Percentiles rank a stretch among this genome's conserved stretches.
These are phyloP conservation scores for Glaucomys volans DNA, from an alignment of 2,113 vertebrate species.

Conservation along the genomic window DNA sequence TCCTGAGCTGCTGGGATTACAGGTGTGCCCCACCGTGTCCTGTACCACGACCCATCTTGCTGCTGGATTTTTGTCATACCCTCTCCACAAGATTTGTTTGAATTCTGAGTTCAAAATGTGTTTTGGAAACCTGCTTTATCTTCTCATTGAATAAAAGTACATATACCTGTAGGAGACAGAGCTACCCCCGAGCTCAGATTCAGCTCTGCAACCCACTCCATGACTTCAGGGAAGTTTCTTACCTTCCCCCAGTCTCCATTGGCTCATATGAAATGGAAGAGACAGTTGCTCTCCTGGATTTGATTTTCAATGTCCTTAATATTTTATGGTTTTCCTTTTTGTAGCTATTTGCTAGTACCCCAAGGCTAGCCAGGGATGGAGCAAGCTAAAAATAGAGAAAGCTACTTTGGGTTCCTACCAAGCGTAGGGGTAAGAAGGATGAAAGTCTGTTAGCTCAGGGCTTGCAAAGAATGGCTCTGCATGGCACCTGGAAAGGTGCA, in stretches of 20 bases:
- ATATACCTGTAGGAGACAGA: not conserved
- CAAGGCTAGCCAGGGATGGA: not conserved
- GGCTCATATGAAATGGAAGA: not conserved
- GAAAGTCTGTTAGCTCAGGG: not conserved
- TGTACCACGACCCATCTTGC: not conserved
- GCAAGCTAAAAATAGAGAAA: constrained; percentile 9
- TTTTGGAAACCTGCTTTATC: constrained; percentile 1
- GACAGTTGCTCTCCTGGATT: not conserved
- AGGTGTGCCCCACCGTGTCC: too few relatives aligned
- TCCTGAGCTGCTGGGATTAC: too few relatives aligned
- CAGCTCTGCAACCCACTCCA: not conserved
- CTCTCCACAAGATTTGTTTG: not conserved
- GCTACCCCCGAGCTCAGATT: not conserved
- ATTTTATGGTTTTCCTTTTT: not conserved
- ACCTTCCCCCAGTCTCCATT: not conserved
- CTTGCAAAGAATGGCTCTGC: not conserved
- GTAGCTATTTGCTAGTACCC: not conserved
- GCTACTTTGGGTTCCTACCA: not conserved
- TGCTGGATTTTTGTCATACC: constrained; percentile 5
- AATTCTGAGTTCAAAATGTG: constrained; percentile 8
- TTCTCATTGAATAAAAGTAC: not conserved
- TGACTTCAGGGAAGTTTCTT: not conserved
- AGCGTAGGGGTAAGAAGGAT: not conserved
- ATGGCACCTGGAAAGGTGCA: not conserved
- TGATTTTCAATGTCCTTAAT: constrained; percentile 3